These are phyloP conservation scores for Chaenogobius annularis DNA, from an alignment of 2,113 vertebrate species.

Conservation along the genomic window DNA sequence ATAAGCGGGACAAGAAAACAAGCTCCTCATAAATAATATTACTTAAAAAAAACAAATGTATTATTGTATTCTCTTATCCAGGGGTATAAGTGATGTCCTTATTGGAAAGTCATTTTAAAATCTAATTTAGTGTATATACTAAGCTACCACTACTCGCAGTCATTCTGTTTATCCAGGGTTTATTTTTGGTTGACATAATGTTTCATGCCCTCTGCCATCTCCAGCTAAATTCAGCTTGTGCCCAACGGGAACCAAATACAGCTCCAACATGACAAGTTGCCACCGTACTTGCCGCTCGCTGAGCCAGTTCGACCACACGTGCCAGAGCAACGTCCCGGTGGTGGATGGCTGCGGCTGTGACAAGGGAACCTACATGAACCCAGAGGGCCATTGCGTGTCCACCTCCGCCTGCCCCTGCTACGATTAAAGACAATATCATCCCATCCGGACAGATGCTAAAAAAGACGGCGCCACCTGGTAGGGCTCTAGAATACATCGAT, in stretches of 20 bases:
- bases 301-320: conserved; percentile 80
- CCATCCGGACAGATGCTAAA: conserved; percentile 72
- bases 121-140: too few relatives aligned
- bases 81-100: too few relatives aligned
- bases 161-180: background rate
- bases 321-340: conserved; percentile 64
- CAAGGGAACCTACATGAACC: conserved; percentile 83
- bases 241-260: conserved; percentile 71
- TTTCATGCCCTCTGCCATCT: background rate
- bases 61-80: too few relatives aligned
- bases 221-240: conserved; percentile 81
- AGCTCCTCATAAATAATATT: too few relatives aligned
- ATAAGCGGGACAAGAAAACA: too few relatives aligned
- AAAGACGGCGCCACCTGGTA: conserved; percentile 84
- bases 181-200: background rate
- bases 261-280: conserved; percentile 79
- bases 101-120: too few relatives aligned
- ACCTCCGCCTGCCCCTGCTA: conserved; percentile 84
- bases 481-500: too few relatives aligned
- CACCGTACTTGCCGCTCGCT: conserved; percentile 83
- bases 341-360: conserved; percentile 89
- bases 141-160: too few relatives aligned
- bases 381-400: conserved; percentile 77
- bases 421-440: conserved; percentile 70
- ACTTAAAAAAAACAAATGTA: too few relatives aligned